Percentiles rank a stretch among this genome's conserved stretches.
Evolutionary conservation across 2,113 vertebrate species (phyloP).

Genomic region (Malurus cyaneus): DNA sequence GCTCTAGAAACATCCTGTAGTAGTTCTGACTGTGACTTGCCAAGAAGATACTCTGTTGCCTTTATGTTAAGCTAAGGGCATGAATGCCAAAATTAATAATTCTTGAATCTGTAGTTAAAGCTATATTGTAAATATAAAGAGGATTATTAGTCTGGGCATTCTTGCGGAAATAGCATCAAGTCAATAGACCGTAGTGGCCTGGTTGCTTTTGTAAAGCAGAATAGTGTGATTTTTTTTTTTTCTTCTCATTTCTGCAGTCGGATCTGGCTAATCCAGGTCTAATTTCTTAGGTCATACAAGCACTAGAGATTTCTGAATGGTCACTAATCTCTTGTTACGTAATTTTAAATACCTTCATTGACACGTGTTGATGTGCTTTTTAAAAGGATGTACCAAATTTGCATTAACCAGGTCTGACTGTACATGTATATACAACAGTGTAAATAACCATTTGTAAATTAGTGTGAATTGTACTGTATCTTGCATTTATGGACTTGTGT

Average conservation of each 20-base stretch:
- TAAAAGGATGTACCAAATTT: background rate
- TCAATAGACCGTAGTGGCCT: constrained; percentile 77
- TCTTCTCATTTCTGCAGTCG: constrained; percentile 61
- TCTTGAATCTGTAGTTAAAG: constrained; percentile 61
- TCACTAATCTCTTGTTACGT: background rate
- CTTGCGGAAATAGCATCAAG: constrained; percentile 68
- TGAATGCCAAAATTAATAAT: constrained; percentile 70
- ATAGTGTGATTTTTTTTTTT: constrained; percentile 31
- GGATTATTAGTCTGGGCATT: constrained; percentile 70
- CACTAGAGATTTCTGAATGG: background rate
- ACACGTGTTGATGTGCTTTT: background rate
- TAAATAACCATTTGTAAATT: constrained; percentile 82
- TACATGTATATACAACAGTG: constrained; percentile 77
- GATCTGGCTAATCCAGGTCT: constrained; percentile 62
- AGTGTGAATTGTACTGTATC: constrained; percentile 76
- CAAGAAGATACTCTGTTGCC: constrained; percentile 72
- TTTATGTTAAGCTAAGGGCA: constrained; percentile 68
- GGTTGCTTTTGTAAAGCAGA: constrained; percentile 81
- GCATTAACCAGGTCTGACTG: constrained; percentile 72
- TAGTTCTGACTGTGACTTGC: constrained; percentile 70
- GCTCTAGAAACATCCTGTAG: constrained; percentile 58
- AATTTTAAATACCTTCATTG: background rate
- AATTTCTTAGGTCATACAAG: background rate
- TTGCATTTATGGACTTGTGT: constrained; percentile 71
- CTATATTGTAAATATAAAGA: constrained; percentile 69